Evolutionary conservation across 2,888 invertebrate species (phyloP).

Genomic region (Eupithecia pulchellata): DNA sequence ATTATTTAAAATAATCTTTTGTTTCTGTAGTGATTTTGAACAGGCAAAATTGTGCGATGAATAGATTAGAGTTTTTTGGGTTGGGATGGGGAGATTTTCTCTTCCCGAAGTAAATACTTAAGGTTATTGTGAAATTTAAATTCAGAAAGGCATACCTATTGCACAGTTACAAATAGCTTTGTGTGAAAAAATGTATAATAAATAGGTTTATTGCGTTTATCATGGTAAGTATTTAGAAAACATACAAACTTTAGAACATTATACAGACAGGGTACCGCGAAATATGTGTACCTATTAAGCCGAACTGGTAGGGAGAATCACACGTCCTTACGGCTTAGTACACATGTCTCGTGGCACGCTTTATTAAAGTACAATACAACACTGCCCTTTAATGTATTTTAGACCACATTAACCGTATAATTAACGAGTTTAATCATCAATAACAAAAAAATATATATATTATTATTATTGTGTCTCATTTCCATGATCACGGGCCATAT

Average conservation of each 20-base stretch:
- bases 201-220: not conserved
- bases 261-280: too few species aligned
- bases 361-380: constrained; percentile 5
- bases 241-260: not conserved
- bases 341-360: too few species aligned
- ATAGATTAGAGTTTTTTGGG: not conserved
- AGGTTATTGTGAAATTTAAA: not conserved
- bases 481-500: too few species aligned
- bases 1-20: not conserved
- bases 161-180: not conserved
- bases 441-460: not conserved
- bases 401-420: not conserved
- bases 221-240: not conserved
- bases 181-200: not conserved
- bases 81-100: constrained; percentile 22
- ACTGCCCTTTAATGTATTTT: constrained; percentile 14
- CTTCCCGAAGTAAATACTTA: constrained; percentile 13
- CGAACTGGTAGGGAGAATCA: too few species aligned
- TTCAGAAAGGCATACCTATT: not conserved
- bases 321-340: too few species aligned
- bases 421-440: not conserved
- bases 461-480: too few species aligned
- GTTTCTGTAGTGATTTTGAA: not conserved
- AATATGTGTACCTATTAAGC: too few species aligned
- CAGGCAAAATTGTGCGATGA: not conserved